phyloP scores from a whole-genome alignment of 1,140 invertebrate species.

The Cheumatopsyche charites region DNA sequence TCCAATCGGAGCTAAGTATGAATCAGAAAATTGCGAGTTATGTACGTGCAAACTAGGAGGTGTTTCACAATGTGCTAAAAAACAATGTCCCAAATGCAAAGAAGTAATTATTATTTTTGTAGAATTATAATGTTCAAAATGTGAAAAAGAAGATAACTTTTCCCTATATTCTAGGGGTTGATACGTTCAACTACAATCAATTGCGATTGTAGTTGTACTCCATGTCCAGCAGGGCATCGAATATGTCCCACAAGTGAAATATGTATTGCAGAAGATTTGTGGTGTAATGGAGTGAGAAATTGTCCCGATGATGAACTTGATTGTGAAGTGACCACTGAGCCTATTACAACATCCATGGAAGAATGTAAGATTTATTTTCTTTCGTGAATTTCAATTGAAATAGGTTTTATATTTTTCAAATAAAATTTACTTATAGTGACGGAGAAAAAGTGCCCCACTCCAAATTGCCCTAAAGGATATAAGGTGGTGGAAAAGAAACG shows the following conservation, averaged over 20 bases:
- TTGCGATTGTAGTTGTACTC: slow-evolving; percentile 77
- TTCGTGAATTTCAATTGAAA: not conserved
- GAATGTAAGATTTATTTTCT: slow-evolving; percentile 23
- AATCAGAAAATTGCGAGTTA: slow-evolving; percentile 73
- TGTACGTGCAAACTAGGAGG: slow-evolving; percentile 80
- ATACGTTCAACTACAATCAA: slow-evolving; percentile 60
- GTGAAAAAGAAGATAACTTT: too few species aligned
- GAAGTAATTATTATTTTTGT: slow-evolving; percentile 50
- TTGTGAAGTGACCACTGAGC: slow-evolving; percentile 57
- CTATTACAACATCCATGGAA: slow-evolving; percentile 41
- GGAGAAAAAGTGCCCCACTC: slow-evolving; percentile 53
- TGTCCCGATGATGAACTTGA: slow-evolving; percentile 83
- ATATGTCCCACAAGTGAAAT: slow-evolving; percentile 77
- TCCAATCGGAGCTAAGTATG: slow-evolving; percentile 69
- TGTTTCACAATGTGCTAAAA: slow-evolving; percentile 67
- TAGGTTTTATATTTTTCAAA: not conserved
- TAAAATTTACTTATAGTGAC: slow-evolving; percentile 16
- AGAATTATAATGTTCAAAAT: not conserved
- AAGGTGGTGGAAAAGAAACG: slow-evolving; percentile 52
- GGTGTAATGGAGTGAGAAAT: slow-evolving; percentile 84
- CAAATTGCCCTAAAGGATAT: slow-evolving; percentile 67
- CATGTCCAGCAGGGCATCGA: slow-evolving; percentile 68
- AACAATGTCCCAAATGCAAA: slow-evolving; percentile 69
- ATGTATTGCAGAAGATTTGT: slow-evolving; percentile 72
- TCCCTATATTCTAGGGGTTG: slow-evolving; percentile 55